Base-by-base conservation (phyloP, 1,140 invertebrate genomes). In the Leguminivora glycinivorella region DNA sequence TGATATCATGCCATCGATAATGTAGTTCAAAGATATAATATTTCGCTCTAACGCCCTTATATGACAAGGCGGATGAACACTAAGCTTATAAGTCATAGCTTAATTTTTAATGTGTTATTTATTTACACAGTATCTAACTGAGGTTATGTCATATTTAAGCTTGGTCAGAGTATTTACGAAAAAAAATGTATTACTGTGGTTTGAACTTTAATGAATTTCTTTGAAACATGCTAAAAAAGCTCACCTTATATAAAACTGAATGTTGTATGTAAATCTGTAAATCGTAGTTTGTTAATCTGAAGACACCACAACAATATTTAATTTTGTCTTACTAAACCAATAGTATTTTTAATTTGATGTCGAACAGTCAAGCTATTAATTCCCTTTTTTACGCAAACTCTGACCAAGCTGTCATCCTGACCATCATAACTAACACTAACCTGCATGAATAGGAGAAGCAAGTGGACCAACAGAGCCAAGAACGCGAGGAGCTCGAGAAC, bases 401-500 rank as follows among this genome's bases (percentile, higher is more conserved):
- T 52, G 47, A 19, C 0, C 56, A 29, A 25, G 12, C 56, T 60
- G 2, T 6, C 56, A 25, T 29, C 24, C 6, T 10, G 19, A 60
- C 71, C 75, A 75, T 77, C 72, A 43, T 4, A 56, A 56, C 52
- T 72, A 66, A 74, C 74, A 34, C 71, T 69, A 71, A 71, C 70
- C 67, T 29, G 68, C 72, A 63, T 71, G 81, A 81, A 14, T 83
- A 92, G 92, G 98, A 99, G 87, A 96, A 98, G 87, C 98, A 98
- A 85, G 90, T 98, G 70, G 98, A 98, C 92, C 92, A 97, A 75
- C 94, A 95, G 83, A 95, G 94, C 56, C 97, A 98, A 83, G 97
- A 98, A 92, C 97, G 97, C 86, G 97, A 98, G 92, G 98, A 99
- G 85, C 92, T 98, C 70, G 96, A 98, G 87, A 94, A 96, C 12